phyloP scores from a whole-genome alignment of 2,888 invertebrate species.

The Pasiphila rectangulata region DNA sequence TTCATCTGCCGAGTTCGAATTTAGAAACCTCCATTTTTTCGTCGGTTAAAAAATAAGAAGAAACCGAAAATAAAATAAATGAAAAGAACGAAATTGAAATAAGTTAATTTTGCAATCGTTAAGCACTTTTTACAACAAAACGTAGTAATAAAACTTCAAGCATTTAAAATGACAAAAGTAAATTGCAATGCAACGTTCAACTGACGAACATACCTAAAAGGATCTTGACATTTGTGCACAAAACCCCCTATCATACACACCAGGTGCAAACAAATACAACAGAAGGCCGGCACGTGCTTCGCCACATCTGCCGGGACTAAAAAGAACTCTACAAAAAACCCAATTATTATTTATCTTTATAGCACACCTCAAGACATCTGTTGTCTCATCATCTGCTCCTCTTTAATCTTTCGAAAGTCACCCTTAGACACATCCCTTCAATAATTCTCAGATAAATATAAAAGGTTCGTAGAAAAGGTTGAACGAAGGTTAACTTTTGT shows the following conservation, averaged over 20 bases:
- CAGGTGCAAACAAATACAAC: conserved; percentile 66
- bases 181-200: no score
- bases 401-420: conserved; percentile 23
- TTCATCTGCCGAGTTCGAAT: no score
- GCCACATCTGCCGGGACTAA: conserved; percentile 66
- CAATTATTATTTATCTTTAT: conserved; percentile 59
- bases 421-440: no score
- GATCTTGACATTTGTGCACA: conserved; percentile 41
- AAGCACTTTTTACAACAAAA: no score
- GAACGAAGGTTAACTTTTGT: conserved; percentile 35
- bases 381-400: conserved; percentile 47
- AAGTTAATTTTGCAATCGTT: neutral
- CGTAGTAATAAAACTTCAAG: no score
- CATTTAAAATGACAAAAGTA: no score
- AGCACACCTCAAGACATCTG: conserved; percentile 62
- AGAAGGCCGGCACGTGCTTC: conserved; percentile 64
- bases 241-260: conserved; percentile 55
- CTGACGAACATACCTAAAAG: conserved; percentile 20
- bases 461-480: conserved; percentile 32
- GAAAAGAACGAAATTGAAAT: neutral
- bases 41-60: no score
- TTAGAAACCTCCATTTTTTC: no score
- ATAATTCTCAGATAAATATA: conserved; percentile 29
- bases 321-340: conserved; percentile 51
- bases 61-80: no score